These are phyloP conservation scores for Lepidurus arcticus DNA, from an alignment of 1,140 invertebrate species.

Conservation along the genomic window DNA sequence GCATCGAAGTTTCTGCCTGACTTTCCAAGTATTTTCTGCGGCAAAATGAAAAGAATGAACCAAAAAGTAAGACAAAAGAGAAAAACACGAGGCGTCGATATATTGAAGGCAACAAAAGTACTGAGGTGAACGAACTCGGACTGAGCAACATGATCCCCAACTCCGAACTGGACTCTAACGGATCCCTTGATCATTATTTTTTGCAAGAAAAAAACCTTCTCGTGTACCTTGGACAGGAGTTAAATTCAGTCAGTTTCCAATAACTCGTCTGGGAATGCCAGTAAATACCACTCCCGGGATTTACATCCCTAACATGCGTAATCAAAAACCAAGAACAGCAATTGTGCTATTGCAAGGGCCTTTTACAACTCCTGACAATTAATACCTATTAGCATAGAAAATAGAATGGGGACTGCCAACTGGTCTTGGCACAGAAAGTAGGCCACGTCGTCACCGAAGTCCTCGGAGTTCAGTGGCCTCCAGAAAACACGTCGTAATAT, in stretches of 20 bases:
- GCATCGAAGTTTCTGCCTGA: background rate
- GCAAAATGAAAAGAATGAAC: background rate
- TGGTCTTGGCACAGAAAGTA: slow-evolving; percentile 18
- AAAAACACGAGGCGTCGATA: slow-evolving; percentile 24
- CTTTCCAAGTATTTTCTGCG: background rate
- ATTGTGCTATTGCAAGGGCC: background rate
- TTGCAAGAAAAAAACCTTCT: background rate
- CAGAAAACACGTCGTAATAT: background rate
- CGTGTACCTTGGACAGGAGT: background rate
- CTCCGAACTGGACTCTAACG: background rate
- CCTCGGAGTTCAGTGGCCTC: slow-evolving; percentile 6
- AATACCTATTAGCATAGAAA: slow-evolving; percentile 8
- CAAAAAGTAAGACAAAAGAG: slow-evolving; percentile 28
- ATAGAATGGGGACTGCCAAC: background rate
- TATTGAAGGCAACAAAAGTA: slow-evolving; percentile 1
- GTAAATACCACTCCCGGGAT: background rate
- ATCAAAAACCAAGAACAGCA: background rate
- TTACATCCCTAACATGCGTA: background rate
- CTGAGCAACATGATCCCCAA: slow-evolving; percentile 25
- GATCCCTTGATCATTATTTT: slow-evolving; percentile 9
- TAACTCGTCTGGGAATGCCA: background rate
- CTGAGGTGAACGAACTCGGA: background rate
- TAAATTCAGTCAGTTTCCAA: background rate
- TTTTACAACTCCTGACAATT: slow-evolving; percentile 4
- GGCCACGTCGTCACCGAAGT: background rate